Evolutionary conservation across 2,888 invertebrate species (phyloP), one percentile per base, ranked within the genome.

Genomic region (Byasa hedistus): DNA sequence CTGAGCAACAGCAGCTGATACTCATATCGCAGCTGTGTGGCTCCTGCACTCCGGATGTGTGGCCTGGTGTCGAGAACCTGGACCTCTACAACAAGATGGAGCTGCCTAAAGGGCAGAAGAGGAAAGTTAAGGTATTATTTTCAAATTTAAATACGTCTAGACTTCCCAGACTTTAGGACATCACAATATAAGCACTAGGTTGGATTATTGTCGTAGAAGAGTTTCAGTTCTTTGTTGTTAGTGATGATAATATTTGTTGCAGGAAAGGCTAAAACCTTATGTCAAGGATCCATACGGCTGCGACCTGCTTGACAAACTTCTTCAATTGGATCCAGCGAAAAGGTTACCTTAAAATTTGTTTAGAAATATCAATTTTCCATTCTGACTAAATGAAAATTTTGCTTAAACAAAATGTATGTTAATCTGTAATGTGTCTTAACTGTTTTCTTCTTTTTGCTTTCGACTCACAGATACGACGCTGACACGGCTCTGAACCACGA

Each of bases 21-120:
- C 93, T 99, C 21, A 99, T 99, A 69, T 97, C 97, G 0, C 98
- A 98, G 83, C 92, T 99, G 10, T 99, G 99, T 82, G 99, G 99
- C 0, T 97, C 98, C 0, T 98, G 99, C 70, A 97, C 96, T 0
- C 96, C 98, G 0, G 96, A 97, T 71, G 95, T 96, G 4, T 99
- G 99, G 98, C 97, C 98, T 0, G 97, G 96, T 0, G 98, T 98
- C 0, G 98, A 98, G 78, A 95, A 93, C 73, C 89, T 99, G 22
- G 98, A 98, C 72, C 86, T 98, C 0, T 99, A 95, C 83, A 96
- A 94, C 73, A 96, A 96, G 80, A 95, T 98, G 93, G 97, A 98
- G 71, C 88, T 98, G 69, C 96, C 96, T 0, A 96, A 96, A 77
- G 96, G 95, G 57, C 97, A 97, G 85, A 97, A 97, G 83, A 87